A percentile compares a stretch with the other conserved stretches of the same genome.
These are phyloP conservation scores for Tokudaia muenninki DNA, from an alignment of 2,797 vertebrate genomes.

Conservation along the genomic window DNA sequence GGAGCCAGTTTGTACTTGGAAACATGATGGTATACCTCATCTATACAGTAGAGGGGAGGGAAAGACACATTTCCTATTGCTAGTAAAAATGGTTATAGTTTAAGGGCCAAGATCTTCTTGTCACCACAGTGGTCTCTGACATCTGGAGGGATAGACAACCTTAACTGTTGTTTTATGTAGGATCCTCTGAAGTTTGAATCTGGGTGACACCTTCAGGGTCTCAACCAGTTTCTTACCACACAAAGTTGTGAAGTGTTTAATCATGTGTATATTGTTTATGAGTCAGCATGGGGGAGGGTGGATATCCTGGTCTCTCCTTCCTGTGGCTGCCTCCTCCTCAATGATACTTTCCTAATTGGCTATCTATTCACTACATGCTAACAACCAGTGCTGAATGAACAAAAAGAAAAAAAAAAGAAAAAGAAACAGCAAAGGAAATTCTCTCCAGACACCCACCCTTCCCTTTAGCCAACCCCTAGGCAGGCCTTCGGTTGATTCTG, in stretches of 20 bases:
- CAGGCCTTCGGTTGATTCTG: background rate
- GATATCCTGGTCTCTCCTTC: background rate
- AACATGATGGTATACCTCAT: too few species aligned
- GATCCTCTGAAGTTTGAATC: background rate
- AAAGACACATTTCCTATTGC: background rate
- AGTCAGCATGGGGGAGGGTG: background rate
- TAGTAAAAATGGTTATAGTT: background rate
- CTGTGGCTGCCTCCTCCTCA: background rate
- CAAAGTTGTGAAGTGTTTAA: background rate
- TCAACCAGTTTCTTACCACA: background rate
- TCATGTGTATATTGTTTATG: accelerated
- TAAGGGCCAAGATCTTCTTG: background rate
- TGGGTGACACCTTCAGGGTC: background rate
- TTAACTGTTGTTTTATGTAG: background rate
- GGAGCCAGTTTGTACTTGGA: background rate
- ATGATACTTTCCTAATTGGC: background rate
- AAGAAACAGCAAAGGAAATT: background rate
- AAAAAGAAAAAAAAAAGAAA: background rate
- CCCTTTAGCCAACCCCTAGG: background rate
- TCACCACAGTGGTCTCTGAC: background rate
- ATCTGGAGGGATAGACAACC: background rate
- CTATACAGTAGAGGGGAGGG: background rate
- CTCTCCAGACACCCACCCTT: background rate
- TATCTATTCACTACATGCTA: background rate
- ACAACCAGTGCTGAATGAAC: background rate